These are phyloP conservation scores for Flabesymbios commensalis DNA, from an alignment of 2,888 invertebrate genomes.

Conservation along the genomic window DNA sequence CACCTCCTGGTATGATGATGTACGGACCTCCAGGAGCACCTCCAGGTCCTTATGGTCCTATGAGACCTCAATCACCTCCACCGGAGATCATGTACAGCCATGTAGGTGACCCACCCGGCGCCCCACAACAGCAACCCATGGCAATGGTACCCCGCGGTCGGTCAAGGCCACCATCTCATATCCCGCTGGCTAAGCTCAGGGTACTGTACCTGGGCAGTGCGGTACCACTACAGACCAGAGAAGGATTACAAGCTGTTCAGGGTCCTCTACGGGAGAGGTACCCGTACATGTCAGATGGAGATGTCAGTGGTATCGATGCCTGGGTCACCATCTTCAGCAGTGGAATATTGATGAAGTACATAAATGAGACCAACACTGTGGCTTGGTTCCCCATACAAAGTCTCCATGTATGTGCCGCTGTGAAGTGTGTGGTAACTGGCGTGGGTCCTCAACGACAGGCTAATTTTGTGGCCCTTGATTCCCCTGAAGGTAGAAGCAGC, in stretches of 20 bases:
- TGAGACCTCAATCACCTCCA: too few relatives aligned
- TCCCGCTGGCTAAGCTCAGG: slow-evolving; percentile 42
- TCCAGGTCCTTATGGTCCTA: too few relatives aligned
- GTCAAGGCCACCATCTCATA: too few relatives aligned
- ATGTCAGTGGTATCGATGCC: slow-evolving; percentile 65
- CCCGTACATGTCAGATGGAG: slow-evolving; percentile 29
- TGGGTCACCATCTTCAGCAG: slow-evolving; percentile 98
- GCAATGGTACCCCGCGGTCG: too few relatives aligned
- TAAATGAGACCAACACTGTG: slow-evolving; percentile 61
- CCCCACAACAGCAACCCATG: too few relatives aligned
- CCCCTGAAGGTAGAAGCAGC: slow-evolving; percentile 39
- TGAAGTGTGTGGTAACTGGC: slow-evolving; percentile 47
- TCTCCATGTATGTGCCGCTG: slow-evolving; percentile 57
- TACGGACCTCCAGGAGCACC: too few relatives aligned
- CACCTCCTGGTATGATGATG: too few relatives aligned
- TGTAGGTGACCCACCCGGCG: too few relatives aligned
- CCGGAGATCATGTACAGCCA: too few relatives aligned
- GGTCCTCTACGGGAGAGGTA: slow-evolving; percentile 45
- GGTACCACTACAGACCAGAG: slow-evolving; percentile 52
- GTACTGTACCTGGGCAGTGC: slow-evolving; percentile 60
- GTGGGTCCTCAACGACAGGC: slow-evolving; percentile 35
- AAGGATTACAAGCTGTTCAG: slow-evolving; percentile 57
- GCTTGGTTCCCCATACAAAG: slow-evolving; percentile 57
- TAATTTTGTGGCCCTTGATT: slow-evolving; percentile 55
- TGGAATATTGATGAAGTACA: slow-evolving; percentile 88